phyloP scores from a whole-genome alignment of 2,888 invertebrate species.

The Acheta domesticus region DNA sequence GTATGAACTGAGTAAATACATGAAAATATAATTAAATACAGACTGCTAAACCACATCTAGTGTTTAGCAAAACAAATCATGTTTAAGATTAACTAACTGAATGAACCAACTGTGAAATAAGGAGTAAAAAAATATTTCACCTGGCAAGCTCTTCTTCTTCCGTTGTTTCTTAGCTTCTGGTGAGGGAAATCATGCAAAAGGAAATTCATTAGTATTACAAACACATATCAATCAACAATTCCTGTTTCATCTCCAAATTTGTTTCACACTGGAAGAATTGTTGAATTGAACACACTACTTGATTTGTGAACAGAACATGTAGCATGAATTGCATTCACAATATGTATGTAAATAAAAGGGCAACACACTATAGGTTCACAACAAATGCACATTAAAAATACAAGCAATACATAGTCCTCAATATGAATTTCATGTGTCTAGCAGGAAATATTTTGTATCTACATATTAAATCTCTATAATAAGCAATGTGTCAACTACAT shows the following conservation, averaged over 20 bases:
- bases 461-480: not conserved
- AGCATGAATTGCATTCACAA: constrained; percentile 18
- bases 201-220: constrained; percentile 40
- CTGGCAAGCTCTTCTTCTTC: constrained; percentile 87
- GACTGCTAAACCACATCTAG: not conserved
- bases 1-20: not conserved
- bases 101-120: constrained; percentile 20
- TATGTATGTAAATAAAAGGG: constrained; percentile 7
- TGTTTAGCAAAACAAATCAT: constrained; percentile 4
- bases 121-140: constrained; percentile 54
- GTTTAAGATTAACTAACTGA: constrained; percentile 2
- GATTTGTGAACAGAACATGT: constrained; percentile 18
- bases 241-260: constrained; percentile 29
- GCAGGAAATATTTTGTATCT: constrained; percentile 2
- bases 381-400: constrained; percentile 18
- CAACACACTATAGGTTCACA: constrained; percentile 7
- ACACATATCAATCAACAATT: constrained; percentile 36
- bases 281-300: constrained; percentile 9
- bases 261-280: constrained; percentile 32
- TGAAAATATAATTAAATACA: not conserved
- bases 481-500: constrained; percentile 2
- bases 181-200: constrained; percentile 48
- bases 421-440: constrained; percentile 10
- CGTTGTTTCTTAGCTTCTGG: constrained; percentile 94
- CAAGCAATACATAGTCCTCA: constrained; percentile 18